Base-by-base conservation (phyloP, 2,888 invertebrate genomes). In the Amiota communis region DNA sequence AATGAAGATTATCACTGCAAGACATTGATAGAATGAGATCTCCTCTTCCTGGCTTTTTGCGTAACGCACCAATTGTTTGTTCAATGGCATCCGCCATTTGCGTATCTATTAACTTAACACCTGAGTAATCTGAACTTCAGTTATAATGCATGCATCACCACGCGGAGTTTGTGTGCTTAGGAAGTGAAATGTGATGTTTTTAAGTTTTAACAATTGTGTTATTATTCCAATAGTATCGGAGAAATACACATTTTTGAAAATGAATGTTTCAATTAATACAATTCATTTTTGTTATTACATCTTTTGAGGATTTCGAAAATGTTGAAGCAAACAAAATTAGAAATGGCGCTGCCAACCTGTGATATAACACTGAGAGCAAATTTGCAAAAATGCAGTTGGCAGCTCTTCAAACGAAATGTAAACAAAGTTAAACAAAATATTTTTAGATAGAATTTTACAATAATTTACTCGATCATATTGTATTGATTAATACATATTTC, bases 21-120 rank as follows among this genome's bases (percentile, higher is more conserved):
- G 97, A 97, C 82, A 98, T 93, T 11, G 97, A 97, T 59, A 95
- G 88, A 0, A 98, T 98, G 67, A 93, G 93, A 87, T 96, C 95
- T 0, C 98, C 98, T 84, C 97, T 91, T 0, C 97, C 98, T 47
- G 98, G 98, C 89, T 98, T 98, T 0, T 94, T 97, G 73, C 98
- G 91, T 11, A 96, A 91, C 79, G 92, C 93, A 47, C 96, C 94
- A 13, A 93, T 86, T 64, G 91, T 88, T 86, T 97, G 96, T 87
- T 94, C 94, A 78, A 91, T 89, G n/a, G 88, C 86, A 69, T 86
- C 84, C 1, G 48, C 1, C 63, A 95, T 94, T 46, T 87, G 87
- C 13, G 17, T 93, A 8, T 75, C 79, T 59, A 90, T 90, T 86
- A 97, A 94, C 90, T 98, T 98, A 10, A 97, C 98, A n/a, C 98